Conservation (phyloP, 2,113 vertebrate genomes). For the Sialia sialis region DNA sequence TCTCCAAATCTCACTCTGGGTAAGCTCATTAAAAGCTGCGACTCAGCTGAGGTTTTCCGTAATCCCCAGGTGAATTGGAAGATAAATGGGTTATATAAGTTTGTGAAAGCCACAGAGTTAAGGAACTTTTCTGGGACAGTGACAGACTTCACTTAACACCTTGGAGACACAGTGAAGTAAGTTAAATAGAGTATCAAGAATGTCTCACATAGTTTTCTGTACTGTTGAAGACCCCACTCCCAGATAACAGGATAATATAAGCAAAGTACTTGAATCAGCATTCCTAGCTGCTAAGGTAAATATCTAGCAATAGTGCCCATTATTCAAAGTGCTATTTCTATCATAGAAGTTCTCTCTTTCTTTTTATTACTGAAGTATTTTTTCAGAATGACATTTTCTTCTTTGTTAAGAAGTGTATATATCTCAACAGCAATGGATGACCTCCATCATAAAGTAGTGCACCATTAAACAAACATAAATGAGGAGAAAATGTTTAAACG, state of each 20-base stretch:
- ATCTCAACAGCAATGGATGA: not conserved
- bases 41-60: not conserved
- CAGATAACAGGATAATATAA: constrained; percentile 29
- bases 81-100: not conserved
- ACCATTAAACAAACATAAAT: not conserved
- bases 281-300: not conserved
- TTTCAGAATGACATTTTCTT: not conserved
- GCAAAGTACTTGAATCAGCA: not conserved
- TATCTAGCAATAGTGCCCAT: not conserved
- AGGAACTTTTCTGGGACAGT: constrained; percentile 23
- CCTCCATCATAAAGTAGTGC: not conserved
- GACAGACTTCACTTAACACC: constrained; percentile 60
- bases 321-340: not conserved
- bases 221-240: not conserved
- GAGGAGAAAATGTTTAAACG: not conserved
- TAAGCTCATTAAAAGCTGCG: not conserved
- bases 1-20: not conserved
- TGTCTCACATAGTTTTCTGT: constrained; percentile 33
- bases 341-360: not conserved
- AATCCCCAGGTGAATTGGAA: constrained; percentile 1
- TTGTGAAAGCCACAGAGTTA: not conserved
- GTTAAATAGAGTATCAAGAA: constrained; percentile 41
- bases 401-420: not conserved
- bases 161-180: not conserved
- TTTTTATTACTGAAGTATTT: not conserved